Evolutionary conservation across 2,888 invertebrate species (phyloP).

Genomic region (Aromia moschata): DNA sequence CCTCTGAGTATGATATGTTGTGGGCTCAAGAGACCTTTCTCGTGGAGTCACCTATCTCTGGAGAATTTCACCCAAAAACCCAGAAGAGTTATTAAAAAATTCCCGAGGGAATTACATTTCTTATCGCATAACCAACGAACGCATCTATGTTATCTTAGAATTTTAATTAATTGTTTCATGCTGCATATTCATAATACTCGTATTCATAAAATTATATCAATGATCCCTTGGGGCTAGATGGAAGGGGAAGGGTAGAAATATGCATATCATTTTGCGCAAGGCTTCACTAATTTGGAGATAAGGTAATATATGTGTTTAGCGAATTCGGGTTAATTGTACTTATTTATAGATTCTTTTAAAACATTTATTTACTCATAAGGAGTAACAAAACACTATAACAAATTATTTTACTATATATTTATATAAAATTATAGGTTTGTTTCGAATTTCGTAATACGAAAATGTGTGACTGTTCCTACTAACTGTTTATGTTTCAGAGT

Average conservation of each 20-base stretch:
- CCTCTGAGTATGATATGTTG: constrained; percentile 53
- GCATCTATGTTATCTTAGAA: constrained; percentile 34
- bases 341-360: not conserved
- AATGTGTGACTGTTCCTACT: too few relatives aligned
- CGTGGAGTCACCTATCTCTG: constrained; percentile 53
- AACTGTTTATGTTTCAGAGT: too few relatives aligned
- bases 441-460: too few relatives aligned
- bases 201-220: constrained; percentile 59
- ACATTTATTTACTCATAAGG: too few relatives aligned
- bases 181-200: constrained; percentile 56
- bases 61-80: constrained; percentile 56
- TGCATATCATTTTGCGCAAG: constrained; percentile 34
- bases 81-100: constrained; percentile 61
- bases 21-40: constrained; percentile 50
- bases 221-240: constrained; percentile 53
- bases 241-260: constrained; percentile 36
- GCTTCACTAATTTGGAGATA: constrained; percentile 47
- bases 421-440: too few relatives aligned
- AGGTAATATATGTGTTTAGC: constrained; percentile 42
- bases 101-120: constrained; percentile 59
- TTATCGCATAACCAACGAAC: constrained; percentile 54
- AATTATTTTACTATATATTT: too few relatives aligned
- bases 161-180: constrained; percentile 55
- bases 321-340: constrained; percentile 17
- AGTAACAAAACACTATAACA: too few relatives aligned